Evolutionary conservation across 2,888 invertebrate genomes (phyloP), one percentile per base, ranked within the genome.

Genomic region (Teinopalpus imperialis): DNA sequence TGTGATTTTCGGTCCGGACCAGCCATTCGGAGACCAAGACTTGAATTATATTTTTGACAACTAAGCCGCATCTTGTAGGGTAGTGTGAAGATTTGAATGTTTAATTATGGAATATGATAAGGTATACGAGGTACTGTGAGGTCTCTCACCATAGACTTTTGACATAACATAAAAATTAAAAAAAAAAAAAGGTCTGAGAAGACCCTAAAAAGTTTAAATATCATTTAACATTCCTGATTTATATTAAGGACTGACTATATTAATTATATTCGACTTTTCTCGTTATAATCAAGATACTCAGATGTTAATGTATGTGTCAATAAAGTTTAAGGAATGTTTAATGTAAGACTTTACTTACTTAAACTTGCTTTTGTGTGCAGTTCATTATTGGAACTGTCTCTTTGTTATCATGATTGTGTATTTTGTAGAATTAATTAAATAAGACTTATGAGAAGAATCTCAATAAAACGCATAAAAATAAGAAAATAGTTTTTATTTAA

Each of bases 1-100:
- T 91, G 66, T 90, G 75, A 73, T 21, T 34, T 13, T 8, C 29
- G 24, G 29, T 23, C 43, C 9, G 9, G 32, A 27, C 12, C 16
- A 8, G n/a, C 20, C 21, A 27, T 23, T 18, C 8, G 26, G 13
- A 32, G 10, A 21, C 20, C 24, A 30, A 40, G 43, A 35, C 36
- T 37, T 31, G 21, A 23, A 24, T 31, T 31, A 18, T 8, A 26
- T 16, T 10, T 18, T 20, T n/a, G 31, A 13, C 13, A 3, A 29
- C 14, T 48, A 51, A 52, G 40, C 6, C 32, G 50, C 53, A 53
- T 43, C 47, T 52, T 40, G 34, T 29, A 36, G 27, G 20, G 23
- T 43, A 30, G 36, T 27, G 7, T 6, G 37, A 27, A 24, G 7
- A n/a, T 35, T 23, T 16, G 4, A 16, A 16, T 4, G 16, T 2